phyloP scores from a whole-genome alignment of 2,888 invertebrate genomes.

The Ischnura elegans region DNA sequence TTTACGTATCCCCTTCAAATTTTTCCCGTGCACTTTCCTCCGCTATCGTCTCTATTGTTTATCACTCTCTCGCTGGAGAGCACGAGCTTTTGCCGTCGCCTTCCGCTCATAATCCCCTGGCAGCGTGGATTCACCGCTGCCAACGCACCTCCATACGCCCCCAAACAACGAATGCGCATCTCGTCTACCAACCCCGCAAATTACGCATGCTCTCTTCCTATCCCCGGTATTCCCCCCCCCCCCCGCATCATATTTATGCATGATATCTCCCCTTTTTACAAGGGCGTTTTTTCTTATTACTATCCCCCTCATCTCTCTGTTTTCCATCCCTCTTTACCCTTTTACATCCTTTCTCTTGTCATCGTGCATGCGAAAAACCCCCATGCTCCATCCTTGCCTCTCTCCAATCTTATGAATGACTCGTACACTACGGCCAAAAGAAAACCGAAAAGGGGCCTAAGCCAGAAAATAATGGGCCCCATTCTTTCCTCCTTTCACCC shows the following conservation, averaged over 20 bases:
- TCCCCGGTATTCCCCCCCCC: neutral
- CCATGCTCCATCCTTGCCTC: too few species aligned
- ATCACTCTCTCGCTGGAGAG: neutral
- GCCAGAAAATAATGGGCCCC: conserved; percentile 25
- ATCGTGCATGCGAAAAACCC: neutral
- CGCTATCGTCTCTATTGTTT: neutral
- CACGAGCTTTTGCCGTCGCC: neutral
- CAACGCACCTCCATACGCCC: neutral
- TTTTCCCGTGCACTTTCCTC: neutral
- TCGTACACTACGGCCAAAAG: neutral
- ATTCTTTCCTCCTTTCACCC: conserved; percentile 31
- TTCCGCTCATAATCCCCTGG: neutral
- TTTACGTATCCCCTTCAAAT: neutral
- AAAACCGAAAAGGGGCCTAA: neutral
- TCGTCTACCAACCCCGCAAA: neutral
- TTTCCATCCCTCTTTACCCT: neutral
- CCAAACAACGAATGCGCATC: neutral
- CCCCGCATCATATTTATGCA: neutral
- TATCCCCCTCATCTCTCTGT: neutral
- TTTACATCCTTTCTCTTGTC: too few species aligned
- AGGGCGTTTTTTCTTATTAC: neutral
- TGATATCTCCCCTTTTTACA: neutral
- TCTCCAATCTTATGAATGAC: neutral
- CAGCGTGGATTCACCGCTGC: neutral
- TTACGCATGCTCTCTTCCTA: neutral